Percentiles rank a stretch among this genome's conserved stretches.
phyloP scores from a whole-genome alignment of 2,888 invertebrate species.

The Athripsodes cinereus region DNA sequence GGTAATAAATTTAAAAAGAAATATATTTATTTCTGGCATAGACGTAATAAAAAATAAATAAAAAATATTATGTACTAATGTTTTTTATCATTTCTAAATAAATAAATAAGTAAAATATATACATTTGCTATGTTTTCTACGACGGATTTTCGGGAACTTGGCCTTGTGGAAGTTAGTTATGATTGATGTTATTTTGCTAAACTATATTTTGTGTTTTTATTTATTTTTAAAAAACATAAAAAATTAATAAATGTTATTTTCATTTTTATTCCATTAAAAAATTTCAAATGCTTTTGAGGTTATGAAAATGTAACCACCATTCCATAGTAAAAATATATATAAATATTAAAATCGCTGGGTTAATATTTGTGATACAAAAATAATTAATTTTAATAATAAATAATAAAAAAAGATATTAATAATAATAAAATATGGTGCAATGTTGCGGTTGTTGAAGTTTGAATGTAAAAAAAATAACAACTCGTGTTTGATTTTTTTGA shows the following conservation, averaged over 20 bases:
- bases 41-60: too few relatives aligned
- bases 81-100: too few relatives aligned
- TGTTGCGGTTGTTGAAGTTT: background rate
- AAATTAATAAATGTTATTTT: slow-evolving; percentile 2
- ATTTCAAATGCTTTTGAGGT: slow-evolving; percentile 22
- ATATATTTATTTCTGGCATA: too few relatives aligned
- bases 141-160: slow-evolving; percentile 40
- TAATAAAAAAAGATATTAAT: background rate
- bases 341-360: slow-evolving; percentile 8
- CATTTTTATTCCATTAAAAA: slow-evolving; percentile 20
- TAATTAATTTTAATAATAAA: background rate
- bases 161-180: slow-evolving; percentile 53
- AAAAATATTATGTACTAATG: too few relatives aligned
- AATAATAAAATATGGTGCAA: background rate
- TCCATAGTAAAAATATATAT: slow-evolving; percentile 10
- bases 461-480: slow-evolving; percentile 18
- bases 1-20: too few relatives aligned
- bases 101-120: slow-evolving; percentile 1
- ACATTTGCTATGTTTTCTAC: background rate
- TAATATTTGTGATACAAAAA: slow-evolving; percentile 24
- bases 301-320: slow-evolving; percentile 22
- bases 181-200: slow-evolving; percentile 41
- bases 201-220: background rate
- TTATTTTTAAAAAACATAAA: background rate
- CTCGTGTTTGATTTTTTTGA: slow-evolving; percentile 20